A percentile compares a stretch with the other conserved stretches of the same genome.
Evolutionary conservation across 1,140 invertebrate genomes (phyloP).

Genomic region (Leptinotarsa texana): DNA sequence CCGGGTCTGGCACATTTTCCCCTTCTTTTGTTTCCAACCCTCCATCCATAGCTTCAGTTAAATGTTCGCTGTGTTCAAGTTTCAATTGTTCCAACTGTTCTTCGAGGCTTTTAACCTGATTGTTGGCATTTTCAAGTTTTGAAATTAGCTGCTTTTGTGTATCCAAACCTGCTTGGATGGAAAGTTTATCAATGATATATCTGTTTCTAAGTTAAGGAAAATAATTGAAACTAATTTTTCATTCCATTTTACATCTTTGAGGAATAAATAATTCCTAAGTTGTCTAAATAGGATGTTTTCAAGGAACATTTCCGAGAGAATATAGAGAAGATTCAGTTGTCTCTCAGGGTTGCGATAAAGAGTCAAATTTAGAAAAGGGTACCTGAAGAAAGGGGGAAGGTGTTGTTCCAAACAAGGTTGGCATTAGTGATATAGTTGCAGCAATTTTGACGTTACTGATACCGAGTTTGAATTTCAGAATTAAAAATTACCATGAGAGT

Average conservation of each 20-base stretch:
- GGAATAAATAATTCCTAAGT: too few relatives aligned
- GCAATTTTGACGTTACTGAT: too few relatives aligned
- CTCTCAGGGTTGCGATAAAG: too few relatives aligned
- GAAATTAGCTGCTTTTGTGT: constrained; percentile 56
- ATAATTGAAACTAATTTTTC: neutral
- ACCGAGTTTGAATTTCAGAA: too few relatives aligned
- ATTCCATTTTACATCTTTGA: neutral
- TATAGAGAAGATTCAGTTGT: too few relatives aligned
- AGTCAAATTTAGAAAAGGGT: too few relatives aligned
- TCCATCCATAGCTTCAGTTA: constrained; percentile 11
- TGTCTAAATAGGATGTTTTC: too few relatives aligned
- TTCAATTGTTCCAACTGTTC: constrained; percentile 61
- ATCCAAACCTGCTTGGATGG: constrained; percentile 50
- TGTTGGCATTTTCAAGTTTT: constrained; percentile 61
- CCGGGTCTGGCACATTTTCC: neutral
- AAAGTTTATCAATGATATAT: constrained; percentile 59
- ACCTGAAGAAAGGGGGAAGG: too few relatives aligned
- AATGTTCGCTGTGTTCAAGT: constrained; percentile 38
- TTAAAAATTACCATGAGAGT: too few relatives aligned
- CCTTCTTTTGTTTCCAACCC: constrained; percentile 8
- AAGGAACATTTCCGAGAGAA: too few relatives aligned
- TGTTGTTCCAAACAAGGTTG: too few relatives aligned
- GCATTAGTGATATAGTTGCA: too few relatives aligned
- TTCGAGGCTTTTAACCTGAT: constrained; percentile 63
- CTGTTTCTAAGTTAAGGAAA: constrained; percentile 45